Conservation (phyloP, 2,888 invertebrate species). For the Ormyrus rosae region DNA sequence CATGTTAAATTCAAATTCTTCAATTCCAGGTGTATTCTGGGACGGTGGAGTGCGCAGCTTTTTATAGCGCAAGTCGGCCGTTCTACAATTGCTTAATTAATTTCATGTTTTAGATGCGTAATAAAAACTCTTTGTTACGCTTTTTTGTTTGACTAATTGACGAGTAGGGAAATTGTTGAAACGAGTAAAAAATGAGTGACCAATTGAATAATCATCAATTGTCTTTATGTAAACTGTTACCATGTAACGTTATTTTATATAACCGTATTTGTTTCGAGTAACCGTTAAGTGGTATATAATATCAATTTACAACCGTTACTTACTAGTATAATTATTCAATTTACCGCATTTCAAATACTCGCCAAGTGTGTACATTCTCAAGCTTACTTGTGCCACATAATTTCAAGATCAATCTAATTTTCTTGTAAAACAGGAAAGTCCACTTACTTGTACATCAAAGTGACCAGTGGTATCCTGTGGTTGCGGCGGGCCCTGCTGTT, state of each 20-base stretch:
- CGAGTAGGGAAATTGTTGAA: too few species aligned
- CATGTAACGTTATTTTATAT: too few species aligned
- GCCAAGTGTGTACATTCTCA: background rate
- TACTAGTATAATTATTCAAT: background rate
- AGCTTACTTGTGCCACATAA: background rate
- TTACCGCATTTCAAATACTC: background rate
- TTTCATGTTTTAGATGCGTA: too few species aligned
- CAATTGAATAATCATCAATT: background rate
- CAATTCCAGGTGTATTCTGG: slow-evolving; percentile 21
- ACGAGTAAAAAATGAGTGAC: background rate
- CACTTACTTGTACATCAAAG: slow-evolving; percentile 73
- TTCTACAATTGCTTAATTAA: too few species aligned
- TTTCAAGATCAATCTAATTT: too few species aligned
- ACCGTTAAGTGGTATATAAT: too few species aligned
- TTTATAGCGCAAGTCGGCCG: background rate
- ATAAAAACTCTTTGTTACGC: too few species aligned
- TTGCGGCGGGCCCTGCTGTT: slow-evolving; percentile 73
- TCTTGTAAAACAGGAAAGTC: background rate
- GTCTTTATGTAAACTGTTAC: too few species aligned
- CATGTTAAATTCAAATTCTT: slow-evolving; percentile 23
- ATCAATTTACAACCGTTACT: background rate
- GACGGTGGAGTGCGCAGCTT: slow-evolving; percentile 6
- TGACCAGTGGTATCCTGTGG: slow-evolving; percentile 72
- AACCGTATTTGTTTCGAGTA: too few species aligned
- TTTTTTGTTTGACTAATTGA: too few species aligned